phyloP scores from a whole-genome alignment of 1,140 invertebrate genomes.

The Spodoptera litura region DNA sequence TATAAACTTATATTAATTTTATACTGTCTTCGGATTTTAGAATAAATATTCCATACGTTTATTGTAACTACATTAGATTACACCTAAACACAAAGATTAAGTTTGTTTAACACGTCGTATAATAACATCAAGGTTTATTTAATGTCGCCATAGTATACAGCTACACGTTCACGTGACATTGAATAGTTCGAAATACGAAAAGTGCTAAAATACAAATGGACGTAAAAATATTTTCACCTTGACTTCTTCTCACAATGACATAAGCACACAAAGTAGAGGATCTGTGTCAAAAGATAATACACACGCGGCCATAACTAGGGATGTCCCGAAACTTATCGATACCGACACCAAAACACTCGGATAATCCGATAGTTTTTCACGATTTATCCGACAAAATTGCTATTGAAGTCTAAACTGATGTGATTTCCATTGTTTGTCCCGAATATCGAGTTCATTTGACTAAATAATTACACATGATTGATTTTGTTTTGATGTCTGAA shows the following conservation, averaged over 20 bases:
- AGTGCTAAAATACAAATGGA: constrained; percentile 25
- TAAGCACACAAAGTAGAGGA: constrained; percentile 35
- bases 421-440: constrained; percentile 23
- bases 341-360: neutral
- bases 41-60: too few relatives aligned
- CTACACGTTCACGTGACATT: neutral
- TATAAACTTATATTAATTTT: too few relatives aligned
- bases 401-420: constrained; percentile 8
- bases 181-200: constrained; percentile 15
- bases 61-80: too few relatives aligned
- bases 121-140: constrained; percentile 12
- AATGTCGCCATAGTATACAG: neutral
- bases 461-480: constrained; percentile 32
- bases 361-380: constrained; percentile 17
- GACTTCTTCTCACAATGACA: constrained; percentile 37
- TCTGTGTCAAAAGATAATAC: constrained; percentile 40
- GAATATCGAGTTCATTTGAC: constrained; percentile 11
- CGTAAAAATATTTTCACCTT: constrained; percentile 25
- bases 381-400: neutral
- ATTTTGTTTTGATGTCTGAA: constrained; percentile 29
- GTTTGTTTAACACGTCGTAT: neutral
- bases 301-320: constrained; percentile 32
- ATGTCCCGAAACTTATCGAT: neutral
- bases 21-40: too few relatives aligned
- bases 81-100: too few relatives aligned